These are phyloP conservation scores for Tringa solitaria DNA, from an alignment of 2,113 vertebrate genomes.

Conservation along the genomic window DNA sequence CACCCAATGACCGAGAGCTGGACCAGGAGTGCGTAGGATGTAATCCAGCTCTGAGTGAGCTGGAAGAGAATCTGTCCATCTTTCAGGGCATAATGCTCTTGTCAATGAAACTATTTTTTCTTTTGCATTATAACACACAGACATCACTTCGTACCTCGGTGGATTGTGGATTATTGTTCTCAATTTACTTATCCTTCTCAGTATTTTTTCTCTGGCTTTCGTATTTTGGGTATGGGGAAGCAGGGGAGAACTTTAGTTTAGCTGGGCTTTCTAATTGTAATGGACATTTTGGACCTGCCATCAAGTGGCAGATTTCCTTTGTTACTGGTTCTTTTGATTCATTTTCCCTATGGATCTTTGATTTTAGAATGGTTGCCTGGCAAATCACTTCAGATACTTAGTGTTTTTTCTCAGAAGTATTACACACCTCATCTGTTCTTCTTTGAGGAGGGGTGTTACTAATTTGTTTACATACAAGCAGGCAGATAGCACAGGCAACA, in stretches of 20 bases:
- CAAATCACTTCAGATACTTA: neutral
- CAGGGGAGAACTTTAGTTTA: neutral
- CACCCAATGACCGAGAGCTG: neutral
- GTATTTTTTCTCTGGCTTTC: neutral
- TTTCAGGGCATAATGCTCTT: neutral
- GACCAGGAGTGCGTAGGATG: neutral
- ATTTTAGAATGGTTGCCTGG: neutral
- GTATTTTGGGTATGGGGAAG: neutral
- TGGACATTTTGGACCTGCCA: neutral
- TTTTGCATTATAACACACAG: neutral
- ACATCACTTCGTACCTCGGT: neutral
- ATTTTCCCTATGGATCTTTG: neutral
- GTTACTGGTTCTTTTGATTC: neutral
- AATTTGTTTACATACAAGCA: neutral
- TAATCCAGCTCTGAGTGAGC: neutral
- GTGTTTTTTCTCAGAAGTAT: neutral
- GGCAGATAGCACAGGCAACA: neutral
- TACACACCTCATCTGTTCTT: neutral
- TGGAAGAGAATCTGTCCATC: neutral
- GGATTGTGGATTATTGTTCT: neutral
- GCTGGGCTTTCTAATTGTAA: neutral
- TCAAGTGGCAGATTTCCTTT: neutral
- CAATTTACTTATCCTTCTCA: neutral
- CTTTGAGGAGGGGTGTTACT: neutral
- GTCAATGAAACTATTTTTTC: neutral